phyloP scores from a whole-genome alignment of 2,797 vertebrate species.

The Phrynocephalus vlangalii region DNA sequence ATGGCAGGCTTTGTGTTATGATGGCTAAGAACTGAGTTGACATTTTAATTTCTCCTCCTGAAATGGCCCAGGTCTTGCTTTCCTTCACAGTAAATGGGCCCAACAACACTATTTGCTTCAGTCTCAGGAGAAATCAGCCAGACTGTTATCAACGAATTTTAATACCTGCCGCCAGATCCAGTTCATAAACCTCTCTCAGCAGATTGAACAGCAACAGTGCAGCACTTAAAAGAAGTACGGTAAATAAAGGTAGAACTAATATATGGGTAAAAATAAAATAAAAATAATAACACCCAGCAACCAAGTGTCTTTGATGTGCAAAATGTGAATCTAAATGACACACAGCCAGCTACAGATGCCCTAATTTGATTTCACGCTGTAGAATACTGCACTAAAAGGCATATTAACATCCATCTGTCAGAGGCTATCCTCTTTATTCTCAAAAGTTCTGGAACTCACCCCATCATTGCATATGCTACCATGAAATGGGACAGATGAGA shows the following conservation, averaged over 20 bases:
- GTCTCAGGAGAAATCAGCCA: constrained; percentile 57
- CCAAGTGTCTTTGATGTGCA: constrained; percentile 65
- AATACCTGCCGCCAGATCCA: constrained; percentile 69
- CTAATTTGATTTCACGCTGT: constrained; percentile 82
- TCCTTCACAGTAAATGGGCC: constrained; percentile 55
- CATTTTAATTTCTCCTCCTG: constrained; percentile 40
- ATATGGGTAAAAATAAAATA: constrained; percentile 59
- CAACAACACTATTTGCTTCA: constrained; percentile 50
- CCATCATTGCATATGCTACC: constrained; percentile 44
- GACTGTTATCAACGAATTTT: constrained; percentile 36
- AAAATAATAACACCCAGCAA: constrained; percentile 22
- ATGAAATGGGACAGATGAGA: constrained; percentile 29
- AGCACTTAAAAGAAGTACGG: constrained; percentile 46
- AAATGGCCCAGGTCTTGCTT: constrained; percentile 7
- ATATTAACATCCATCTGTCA: constrained; percentile 79
- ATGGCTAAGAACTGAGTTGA: constrained; percentile 11
- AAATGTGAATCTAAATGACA: constrained; percentile 72
- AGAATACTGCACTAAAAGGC: constrained; percentile 72
- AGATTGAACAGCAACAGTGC: constrained; percentile 29
- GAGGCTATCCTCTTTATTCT: constrained; percentile 68
- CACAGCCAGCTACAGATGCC: constrained; percentile 77
- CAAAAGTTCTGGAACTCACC: constrained; percentile 63
- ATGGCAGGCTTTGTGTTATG: not conserved
- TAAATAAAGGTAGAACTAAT: constrained; percentile 58
- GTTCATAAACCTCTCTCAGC: constrained; percentile 45